These are phyloP conservation scores for Erythrocercus mccallii DNA, from an alignment of 2,113 vertebrate species.

Conservation along the genomic window DNA sequence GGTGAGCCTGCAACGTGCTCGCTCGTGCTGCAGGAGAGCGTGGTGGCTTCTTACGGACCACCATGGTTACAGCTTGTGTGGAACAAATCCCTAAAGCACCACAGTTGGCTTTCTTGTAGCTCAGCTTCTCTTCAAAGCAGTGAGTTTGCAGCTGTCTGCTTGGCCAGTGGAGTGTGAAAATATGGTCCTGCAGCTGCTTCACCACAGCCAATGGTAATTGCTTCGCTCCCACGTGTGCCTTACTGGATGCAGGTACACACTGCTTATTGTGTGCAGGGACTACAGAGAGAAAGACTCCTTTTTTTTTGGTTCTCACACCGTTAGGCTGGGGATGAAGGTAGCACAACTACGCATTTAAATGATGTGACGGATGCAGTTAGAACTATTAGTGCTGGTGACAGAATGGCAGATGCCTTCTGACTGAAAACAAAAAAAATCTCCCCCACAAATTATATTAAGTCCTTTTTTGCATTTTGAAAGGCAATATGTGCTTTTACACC, in stretches of 20 bases:
- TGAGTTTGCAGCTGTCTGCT: background rate
- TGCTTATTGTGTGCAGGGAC: background rate
- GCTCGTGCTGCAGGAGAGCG: rapidly evolving
- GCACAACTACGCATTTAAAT: background rate
- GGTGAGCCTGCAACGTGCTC: background rate
- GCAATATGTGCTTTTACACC: constrained; percentile 26
- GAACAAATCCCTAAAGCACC: background rate
- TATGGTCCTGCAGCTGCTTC: background rate
- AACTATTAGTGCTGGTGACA: background rate
- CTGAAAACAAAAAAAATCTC: background rate
- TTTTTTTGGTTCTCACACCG: background rate
- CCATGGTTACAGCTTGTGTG: background rate
- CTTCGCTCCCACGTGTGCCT: rapidly evolving
- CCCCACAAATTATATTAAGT: background rate
- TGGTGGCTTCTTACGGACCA: background rate
- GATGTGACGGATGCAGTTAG: background rate
- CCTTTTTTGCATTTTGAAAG: constrained; percentile 46
- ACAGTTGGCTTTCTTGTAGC: background rate
- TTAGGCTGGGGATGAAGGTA: background rate
- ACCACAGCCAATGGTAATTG: background rate
- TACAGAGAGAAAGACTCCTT: background rate
- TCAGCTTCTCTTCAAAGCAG: background rate
- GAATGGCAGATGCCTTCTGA: background rate
- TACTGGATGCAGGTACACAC: background rate
- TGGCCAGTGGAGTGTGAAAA: background rate